Evolutionary conservation across 2,888 invertebrate species (phyloP), one percentile per base, ranked within the genome.

Genomic region (Dimorphilus gyrociliatus): DNA sequence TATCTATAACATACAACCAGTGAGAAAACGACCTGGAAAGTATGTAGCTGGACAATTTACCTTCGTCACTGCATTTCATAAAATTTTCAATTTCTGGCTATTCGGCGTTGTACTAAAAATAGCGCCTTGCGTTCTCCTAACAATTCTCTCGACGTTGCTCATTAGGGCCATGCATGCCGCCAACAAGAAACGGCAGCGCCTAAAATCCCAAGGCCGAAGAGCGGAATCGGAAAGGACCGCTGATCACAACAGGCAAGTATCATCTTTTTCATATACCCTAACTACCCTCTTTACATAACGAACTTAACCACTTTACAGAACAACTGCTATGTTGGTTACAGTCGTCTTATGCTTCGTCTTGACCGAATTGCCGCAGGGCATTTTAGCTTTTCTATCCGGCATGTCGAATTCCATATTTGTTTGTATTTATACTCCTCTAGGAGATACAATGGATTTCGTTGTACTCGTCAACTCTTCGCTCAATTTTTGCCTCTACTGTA

Each of bases 71-170:
- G 38, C n/a, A 8, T 31, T 63, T 18, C 32, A 38, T 25, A 44
- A 49, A 32, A 55, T 51, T 15, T 71, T 79, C 38, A 84, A 81
- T 51, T 81, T 85, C 63, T 81, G 82, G 76, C 76, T 86, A 48
- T 90, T 85, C 62, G 79, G 84, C 59, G 84, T 88, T 7, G 76
- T 86, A 40, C 77, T 88, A 47, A 90, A 90, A 65, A 68, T 88
- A 35, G 75, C 85, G 40, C 88, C 88, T 3, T 82, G 86, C 59
- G 70, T 84, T 38, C 75, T 78, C 1, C 66, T 88, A 28, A 84
- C 85, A 2, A 72, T 81, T 15, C 50, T 64, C 27, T 60, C 64
- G 38, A 51, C 50, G 25, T 44, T 60, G 34, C 49, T 65, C 21
- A 51, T 64, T 29, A 40, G 44, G 2, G 51, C 53, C 34, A 54